Percentiles rank a stretch among this genome's conserved stretches.
Evolutionary conservation across 2,113 vertebrate species (phyloP).

Genomic region (Ardeotis arabs): DNA sequence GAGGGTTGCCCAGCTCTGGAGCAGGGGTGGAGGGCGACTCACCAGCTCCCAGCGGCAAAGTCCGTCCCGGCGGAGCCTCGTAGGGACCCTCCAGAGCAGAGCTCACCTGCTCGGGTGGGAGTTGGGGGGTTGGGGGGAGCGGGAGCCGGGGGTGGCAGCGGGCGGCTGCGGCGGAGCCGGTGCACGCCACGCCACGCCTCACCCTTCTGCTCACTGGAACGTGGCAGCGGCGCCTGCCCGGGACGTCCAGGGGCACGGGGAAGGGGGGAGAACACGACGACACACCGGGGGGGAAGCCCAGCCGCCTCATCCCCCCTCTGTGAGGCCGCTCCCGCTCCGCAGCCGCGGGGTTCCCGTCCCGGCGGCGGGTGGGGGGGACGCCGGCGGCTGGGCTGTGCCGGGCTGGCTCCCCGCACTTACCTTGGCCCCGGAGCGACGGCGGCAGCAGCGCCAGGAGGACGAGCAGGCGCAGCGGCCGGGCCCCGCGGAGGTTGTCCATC

Average conservation of each 20-base stretch:
- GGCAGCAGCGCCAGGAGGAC: background rate
- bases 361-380: no score
- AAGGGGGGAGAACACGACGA: background rate
- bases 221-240: background rate
- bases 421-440: slow-evolving; percentile 19
- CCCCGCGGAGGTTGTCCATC: slow-evolving; percentile 35
- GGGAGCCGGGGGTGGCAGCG: background rate
- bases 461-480: slow-evolving; percentile 29
- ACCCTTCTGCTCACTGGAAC: slow-evolving; percentile 18
- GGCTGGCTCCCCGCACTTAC: background rate
- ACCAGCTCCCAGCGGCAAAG: background rate
- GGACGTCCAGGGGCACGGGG: background rate
- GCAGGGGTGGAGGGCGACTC: background rate
- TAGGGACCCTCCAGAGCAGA: background rate
- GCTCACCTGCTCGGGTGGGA: background rate
- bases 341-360: no score
- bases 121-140: no score
- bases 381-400: background rate
- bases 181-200: slow-evolving; percentile 1
- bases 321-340: no score
- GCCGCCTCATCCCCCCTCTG: background rate
- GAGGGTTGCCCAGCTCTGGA: no score
- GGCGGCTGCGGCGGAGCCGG: background rate
- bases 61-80: background rate
- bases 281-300: no score